phyloP scores from a whole-genome alignment of 2,797 vertebrate genomes.

The Menidia menidia region DNA sequence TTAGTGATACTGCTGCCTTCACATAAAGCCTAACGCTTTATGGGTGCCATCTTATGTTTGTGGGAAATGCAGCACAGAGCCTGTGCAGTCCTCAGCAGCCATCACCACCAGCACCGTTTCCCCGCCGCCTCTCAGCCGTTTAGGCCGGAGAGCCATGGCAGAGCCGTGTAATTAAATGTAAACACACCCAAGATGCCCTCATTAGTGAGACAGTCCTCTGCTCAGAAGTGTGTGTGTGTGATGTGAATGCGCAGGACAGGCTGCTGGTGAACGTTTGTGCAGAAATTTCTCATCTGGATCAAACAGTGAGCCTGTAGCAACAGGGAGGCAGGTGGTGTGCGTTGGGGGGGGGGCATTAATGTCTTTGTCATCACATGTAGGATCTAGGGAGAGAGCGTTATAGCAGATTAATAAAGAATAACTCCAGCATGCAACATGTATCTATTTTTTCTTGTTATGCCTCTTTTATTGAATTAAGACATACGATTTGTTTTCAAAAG shows the following conservation, averaged over 20 bases:
- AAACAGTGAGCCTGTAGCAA: constrained; percentile 28
- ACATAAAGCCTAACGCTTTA: constrained; percentile 13
- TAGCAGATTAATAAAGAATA: constrained; percentile 9
- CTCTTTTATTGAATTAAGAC: not conserved
- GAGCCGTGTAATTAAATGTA: constrained; percentile 68
- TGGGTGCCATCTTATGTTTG: constrained; percentile 7
- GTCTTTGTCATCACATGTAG: constrained; percentile 30
- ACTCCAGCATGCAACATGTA: constrained; percentile 1
- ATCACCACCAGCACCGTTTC: not conserved
- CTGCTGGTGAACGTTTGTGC: constrained; percentile 35
- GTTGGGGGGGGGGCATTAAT: constrained; percentile 4
- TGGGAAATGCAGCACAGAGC: constrained; percentile 26
- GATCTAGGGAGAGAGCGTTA: constrained; percentile 7
- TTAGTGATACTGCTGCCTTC: not conserved
- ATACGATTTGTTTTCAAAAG: not conserved
- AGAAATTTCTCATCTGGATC: constrained; percentile 33
- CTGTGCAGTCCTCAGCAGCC: not conserved
- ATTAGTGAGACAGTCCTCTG: constrained; percentile 57
- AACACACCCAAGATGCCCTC: constrained; percentile 56
- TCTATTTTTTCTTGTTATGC: not conserved
- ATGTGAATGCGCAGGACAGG: constrained; percentile 46
- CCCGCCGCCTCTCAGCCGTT: constrained; percentile 10
- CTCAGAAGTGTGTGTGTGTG: constrained; percentile 42
- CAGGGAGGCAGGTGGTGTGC: not conserved
- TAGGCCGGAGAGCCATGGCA: constrained; percentile 28